Evolutionary conservation across 2,113 vertebrate species (phyloP).

Genomic region (Cygnus atratus): DNA sequence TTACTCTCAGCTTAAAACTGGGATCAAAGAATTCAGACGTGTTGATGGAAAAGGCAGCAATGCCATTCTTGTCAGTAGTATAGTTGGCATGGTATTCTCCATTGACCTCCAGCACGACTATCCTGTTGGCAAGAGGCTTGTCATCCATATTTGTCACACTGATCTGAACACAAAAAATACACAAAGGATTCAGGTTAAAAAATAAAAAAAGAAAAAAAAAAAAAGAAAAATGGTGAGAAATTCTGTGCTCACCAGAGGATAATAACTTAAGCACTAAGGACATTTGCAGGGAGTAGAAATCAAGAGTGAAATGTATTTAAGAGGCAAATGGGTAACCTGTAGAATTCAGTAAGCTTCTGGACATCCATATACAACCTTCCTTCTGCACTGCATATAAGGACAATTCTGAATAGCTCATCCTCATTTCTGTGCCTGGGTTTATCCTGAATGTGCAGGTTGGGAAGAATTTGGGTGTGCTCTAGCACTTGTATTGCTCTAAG

Average conservation of each 20-base stretch:
- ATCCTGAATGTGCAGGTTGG: background rate
- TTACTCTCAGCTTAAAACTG: slow-evolving; percentile 65
- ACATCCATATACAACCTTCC: background rate
- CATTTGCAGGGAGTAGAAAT: background rate
- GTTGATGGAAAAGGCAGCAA: slow-evolving; percentile 64
- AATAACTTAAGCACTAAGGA: background rate
- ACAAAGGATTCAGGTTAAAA: background rate
- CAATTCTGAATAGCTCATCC: background rate
- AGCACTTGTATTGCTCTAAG: background rate
- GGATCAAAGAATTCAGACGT: slow-evolving; percentile 61
- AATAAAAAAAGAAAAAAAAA: no score
- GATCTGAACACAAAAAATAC: slow-evolving; percentile 44
- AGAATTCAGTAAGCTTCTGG: background rate
- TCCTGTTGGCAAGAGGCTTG: slow-evolving; percentile 24
- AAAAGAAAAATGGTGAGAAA: background rate
- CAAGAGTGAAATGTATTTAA: background rate
- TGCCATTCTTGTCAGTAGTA: slow-evolving; percentile 60
- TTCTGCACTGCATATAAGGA: background rate
- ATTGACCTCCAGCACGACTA: slow-evolving; percentile 64
- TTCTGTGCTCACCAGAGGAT: background rate
- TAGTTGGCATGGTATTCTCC: slow-evolving; percentile 51
- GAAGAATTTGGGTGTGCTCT: background rate
- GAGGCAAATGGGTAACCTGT: background rate
- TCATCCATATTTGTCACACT: slow-evolving; percentile 20
- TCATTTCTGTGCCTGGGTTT: background rate